phyloP scores from a whole-genome alignment of 2,113 vertebrate genomes.

The Lamprologus speciosus region DNA sequence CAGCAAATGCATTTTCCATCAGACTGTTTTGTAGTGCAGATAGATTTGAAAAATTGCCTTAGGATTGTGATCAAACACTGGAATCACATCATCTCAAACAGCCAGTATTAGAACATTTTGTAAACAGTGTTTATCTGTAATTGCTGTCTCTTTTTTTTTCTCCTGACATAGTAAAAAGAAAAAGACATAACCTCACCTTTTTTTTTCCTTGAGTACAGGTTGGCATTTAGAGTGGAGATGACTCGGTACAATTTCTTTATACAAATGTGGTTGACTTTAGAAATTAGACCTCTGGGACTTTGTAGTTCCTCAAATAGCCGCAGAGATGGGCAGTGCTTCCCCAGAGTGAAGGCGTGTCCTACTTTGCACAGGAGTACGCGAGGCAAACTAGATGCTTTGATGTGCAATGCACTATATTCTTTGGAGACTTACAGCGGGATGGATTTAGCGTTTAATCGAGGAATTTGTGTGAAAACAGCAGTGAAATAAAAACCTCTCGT shows the following conservation, averaged over 20 bases:
- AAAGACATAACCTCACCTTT: constrained; percentile 3
- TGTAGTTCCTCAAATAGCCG: constrained; percentile 36
- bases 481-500: background rate
- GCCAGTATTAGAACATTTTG: constrained; percentile 56
- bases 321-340: constrained; percentile 30
- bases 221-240: constrained; percentile 26
- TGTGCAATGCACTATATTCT: background rate
- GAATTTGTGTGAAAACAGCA: background rate
- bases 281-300: constrained; percentile 33
- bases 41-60: constrained; percentile 59
- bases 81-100: constrained; percentile 55
- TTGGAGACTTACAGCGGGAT: background rate
- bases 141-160: constrained; percentile 22
- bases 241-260: background rate
- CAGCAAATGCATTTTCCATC: constrained; percentile 60
- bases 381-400: constrained; percentile 18
- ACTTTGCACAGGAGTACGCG: constrained; percentile 9
- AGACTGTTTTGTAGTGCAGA: constrained; percentile 54
- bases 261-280: constrained; percentile 36
- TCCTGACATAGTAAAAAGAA: constrained; percentile 31
- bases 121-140: constrained; percentile 67
- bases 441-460: background rate
- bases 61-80: constrained; percentile 61
- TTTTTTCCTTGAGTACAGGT: background rate
- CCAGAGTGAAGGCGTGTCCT: constrained; percentile 32